phyloP scores from a whole-genome alignment of 2,113 vertebrate genomes.

The Chionodraco myersi region DNA sequence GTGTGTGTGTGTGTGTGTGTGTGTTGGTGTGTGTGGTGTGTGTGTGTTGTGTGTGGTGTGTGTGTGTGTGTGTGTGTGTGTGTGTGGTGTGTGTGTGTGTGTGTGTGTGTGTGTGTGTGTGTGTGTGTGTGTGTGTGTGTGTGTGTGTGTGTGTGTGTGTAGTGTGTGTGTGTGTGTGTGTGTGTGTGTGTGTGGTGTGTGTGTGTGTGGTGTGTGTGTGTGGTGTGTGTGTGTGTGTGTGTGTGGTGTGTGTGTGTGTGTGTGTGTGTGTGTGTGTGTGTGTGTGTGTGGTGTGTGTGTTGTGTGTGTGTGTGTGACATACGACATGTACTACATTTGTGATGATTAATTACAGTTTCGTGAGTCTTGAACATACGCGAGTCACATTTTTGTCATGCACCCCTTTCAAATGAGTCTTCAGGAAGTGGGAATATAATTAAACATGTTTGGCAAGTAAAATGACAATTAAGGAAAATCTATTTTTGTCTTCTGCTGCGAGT shows the following conservation, averaged over 20 bases:
- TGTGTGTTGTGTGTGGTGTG: constrained; percentile 25
- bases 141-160: background rate
- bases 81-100: background rate
- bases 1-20: background rate
- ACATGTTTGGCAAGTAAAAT: constrained; percentile 58
- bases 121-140: background rate
- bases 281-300: too few relatives aligned
- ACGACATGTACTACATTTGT: background rate
- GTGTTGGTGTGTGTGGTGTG: background rate
- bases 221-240: background rate
- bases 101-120: background rate
- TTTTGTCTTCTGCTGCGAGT: constrained; percentile 51
- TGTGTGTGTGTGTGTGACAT: background rate
- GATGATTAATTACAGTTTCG: constrained; percentile 57
- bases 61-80: too few relatives aligned
- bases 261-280: too few relatives aligned
- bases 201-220: too few relatives aligned
- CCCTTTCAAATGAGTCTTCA: constrained; percentile 4
- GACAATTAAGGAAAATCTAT: constrained; percentile 63
- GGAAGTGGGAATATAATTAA: constrained; percentile 57
- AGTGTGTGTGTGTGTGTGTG: background rate
- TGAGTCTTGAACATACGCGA: background rate
- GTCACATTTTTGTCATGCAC: constrained; percentile 39
- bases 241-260: background rate
- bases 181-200: background rate